These are phyloP conservation scores for Plagodis pulveraria DNA, from an alignment of 2,888 invertebrate species.

Conservation along the genomic window DNA sequence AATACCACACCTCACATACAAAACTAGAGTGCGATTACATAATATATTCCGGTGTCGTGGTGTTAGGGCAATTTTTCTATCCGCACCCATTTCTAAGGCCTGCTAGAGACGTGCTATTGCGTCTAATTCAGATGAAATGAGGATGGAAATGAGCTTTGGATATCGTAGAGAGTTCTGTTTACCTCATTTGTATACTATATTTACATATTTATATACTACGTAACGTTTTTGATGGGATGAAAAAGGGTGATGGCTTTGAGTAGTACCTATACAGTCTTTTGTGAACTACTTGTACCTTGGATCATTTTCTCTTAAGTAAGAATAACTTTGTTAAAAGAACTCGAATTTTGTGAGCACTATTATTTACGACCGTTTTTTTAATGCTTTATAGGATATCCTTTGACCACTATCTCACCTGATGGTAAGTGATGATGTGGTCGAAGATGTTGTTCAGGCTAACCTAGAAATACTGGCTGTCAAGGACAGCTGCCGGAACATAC, in stretches of 20 bases:
- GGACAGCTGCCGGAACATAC: too few relatives aligned
- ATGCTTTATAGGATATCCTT: too few relatives aligned
- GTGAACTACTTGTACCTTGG: too few relatives aligned
- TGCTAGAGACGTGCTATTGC: constrained; percentile 56
- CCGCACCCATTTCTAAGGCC: constrained; percentile 56
- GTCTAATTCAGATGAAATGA: constrained; percentile 56
- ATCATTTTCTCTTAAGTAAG: too few relatives aligned
- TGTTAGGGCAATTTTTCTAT: constrained; percentile 74
- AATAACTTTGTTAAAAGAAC: too few relatives aligned
- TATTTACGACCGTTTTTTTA: too few relatives aligned
- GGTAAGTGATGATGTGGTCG: too few relatives aligned
- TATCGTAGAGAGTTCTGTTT: constrained; percentile 9
- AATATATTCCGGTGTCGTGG: constrained; percentile 78
- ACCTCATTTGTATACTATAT: constrained; percentile 3
- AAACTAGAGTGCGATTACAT: constrained; percentile 73
- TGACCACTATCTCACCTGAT: too few relatives aligned
- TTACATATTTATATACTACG: constrained; percentile 7
- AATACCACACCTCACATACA: constrained; percentile 69
- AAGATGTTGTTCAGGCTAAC: too few relatives aligned
- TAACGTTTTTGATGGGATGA: neutral
- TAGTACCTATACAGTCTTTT: too few relatives aligned
- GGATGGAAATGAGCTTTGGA: constrained; percentile 30
- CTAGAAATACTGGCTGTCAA: too few relatives aligned
- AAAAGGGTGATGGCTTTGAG: neutral
- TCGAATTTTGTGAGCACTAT: too few relatives aligned